phyloP scores from a whole-genome alignment of 2,888 invertebrate species.

The Zaprionus obscuricornis region DNA sequence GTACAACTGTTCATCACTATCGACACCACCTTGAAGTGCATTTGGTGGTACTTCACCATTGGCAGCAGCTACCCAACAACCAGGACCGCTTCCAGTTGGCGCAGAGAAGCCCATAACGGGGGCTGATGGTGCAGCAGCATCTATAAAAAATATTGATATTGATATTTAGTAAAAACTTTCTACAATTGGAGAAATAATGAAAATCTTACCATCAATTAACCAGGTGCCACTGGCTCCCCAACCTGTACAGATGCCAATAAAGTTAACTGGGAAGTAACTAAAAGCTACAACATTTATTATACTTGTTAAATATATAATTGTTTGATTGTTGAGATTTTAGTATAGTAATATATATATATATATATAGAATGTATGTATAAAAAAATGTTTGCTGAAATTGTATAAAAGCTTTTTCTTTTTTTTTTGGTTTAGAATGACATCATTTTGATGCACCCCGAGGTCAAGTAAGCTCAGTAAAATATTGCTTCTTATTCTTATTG shows the following conservation, averaged over 20 bases:
- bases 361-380: conserved; percentile 15
- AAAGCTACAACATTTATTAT: conserved; percentile 13
- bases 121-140: conserved; percentile 45
- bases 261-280: conserved; percentile 89
- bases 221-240: conserved; percentile 93
- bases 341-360: conserved; percentile 6
- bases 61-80: conserved; percentile 86
- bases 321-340: neutral
- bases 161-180: too few species aligned
- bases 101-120: conserved; percentile 68
- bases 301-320: neutral
- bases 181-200: too few species aligned
- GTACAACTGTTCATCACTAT: conserved; percentile 86
- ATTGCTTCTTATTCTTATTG: conserved; percentile 43
- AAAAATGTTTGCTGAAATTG: conserved; percentile 40
- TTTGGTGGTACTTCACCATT: conserved; percentile 88
- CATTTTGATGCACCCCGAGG: conserved; percentile 58
- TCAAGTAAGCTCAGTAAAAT: conserved; percentile 33
- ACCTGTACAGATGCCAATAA: conserved; percentile 92
- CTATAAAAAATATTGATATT: too few species aligned
- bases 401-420: conserved; percentile 13
- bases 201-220: conserved; percentile 89
- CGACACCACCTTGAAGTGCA: conserved; percentile 87
- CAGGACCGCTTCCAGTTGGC: conserved; percentile 79
- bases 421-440: conserved; percentile 60